Conservation (phyloP, 2,113 vertebrate genomes). For the Donacobius atricapilla region DNA sequence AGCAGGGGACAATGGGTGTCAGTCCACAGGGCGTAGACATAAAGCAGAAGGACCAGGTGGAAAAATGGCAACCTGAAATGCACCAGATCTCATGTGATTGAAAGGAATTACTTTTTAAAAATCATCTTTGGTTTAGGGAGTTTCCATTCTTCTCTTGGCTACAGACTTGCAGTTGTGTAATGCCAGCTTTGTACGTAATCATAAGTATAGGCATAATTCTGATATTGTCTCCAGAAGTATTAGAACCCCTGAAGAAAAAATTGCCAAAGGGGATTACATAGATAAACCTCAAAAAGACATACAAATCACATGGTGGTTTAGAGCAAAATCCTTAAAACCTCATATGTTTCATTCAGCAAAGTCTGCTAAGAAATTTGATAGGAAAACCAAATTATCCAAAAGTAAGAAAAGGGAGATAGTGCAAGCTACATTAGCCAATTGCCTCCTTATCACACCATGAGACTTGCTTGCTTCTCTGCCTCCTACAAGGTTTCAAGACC, state of each 20-base stretch:
- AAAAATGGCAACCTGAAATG: neutral
- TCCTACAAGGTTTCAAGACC: neutral
- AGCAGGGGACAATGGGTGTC: neutral
- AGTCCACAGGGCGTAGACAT: neutral
- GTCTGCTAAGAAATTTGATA: neutral
- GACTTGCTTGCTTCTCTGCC: neutral
- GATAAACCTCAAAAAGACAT: neutral
- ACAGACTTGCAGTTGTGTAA: neutral
- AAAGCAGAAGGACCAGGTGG: neutral
- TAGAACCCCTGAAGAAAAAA: neutral
- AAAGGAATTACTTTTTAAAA: neutral
- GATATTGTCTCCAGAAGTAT: neutral
- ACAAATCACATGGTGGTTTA: neutral
- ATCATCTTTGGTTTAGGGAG: neutral
- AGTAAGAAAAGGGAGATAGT: neutral
- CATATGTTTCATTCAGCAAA: neutral
- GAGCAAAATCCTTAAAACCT: neutral
- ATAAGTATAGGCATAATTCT: neutral
- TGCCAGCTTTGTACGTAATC: neutral
- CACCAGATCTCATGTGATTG: neutral
- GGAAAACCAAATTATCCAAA: neutral
- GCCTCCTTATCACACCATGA: neutral
- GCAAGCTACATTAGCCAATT: neutral
- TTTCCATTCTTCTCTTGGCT: slow-evolving; percentile 28
- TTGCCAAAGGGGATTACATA: neutral